These are phyloP conservation scores for Phycodurus eques DNA, from an alignment of 2,113 vertebrate species.

Conservation along the genomic window DNA sequence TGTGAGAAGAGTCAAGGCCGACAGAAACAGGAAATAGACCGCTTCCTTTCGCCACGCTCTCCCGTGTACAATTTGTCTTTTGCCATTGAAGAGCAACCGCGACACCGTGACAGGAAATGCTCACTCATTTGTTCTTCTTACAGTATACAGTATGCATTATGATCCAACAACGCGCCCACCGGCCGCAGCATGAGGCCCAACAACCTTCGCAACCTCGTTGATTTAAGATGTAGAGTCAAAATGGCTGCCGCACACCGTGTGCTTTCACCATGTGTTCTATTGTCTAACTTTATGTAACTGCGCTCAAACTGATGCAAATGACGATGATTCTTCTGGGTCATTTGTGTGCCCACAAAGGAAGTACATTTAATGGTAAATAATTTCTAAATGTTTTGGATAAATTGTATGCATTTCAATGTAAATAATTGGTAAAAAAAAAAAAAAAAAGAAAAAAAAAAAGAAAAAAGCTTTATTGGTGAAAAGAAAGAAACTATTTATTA, in stretches of 20 bases:
- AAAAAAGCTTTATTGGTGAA: no score
- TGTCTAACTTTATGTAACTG: no score
- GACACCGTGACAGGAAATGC: neutral
- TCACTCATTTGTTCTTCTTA: neutral
- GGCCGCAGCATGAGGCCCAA: neutral
- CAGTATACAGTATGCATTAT: neutral
- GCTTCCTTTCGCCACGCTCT: constrained; percentile 21
- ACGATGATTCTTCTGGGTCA: no score
- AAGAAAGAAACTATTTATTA: no score
- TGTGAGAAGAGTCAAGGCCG: neutral
- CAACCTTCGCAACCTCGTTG: neutral
- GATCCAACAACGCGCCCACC: neutral
- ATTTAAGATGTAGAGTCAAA: neutral
- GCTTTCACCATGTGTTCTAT: no score
- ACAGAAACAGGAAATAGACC: constrained; percentile 24
- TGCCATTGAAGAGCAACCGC: neutral
- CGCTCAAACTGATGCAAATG: no score
- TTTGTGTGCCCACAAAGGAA: neutral
- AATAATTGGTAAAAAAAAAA: neutral
- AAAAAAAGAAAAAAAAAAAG: no score
- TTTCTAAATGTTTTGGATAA: no score
- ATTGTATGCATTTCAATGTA: neutral
- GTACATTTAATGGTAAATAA: no score
- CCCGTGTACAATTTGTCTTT: neutral
- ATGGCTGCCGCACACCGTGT: neutral